Conservation (phyloP, 2,797 vertebrate species). For the Salmo trutta region DNA sequence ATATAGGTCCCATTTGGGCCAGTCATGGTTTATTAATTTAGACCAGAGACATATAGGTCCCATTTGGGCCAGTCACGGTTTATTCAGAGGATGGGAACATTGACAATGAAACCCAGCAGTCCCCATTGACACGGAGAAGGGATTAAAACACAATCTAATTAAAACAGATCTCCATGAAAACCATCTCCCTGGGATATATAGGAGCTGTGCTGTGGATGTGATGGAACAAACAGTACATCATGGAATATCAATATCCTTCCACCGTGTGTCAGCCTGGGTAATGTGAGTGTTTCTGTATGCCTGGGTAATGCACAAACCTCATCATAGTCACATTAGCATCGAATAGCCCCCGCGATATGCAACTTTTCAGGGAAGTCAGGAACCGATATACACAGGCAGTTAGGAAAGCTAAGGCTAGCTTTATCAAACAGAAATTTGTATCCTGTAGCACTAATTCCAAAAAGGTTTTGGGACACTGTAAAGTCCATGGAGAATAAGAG, state of each 20-base stretch:
- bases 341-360: too few species aligned
- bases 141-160: slow-evolving; percentile 80
- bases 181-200: slow-evolving; percentile 56
- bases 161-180: slow-evolving; percentile 71
- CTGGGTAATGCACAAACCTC: too few species aligned
- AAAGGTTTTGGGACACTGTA: too few species aligned
- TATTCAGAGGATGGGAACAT: slow-evolving; percentile 52
- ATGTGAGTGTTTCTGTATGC: neutral
- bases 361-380: too few species aligned
- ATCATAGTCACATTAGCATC: too few species aligned
- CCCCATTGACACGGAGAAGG: slow-evolving; percentile 64
- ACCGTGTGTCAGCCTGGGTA: neutral
- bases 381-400: too few species aligned
- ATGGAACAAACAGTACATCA: neutral
- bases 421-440: too few species aligned
- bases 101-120: slow-evolving; percentile 76
- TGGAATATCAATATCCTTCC: neutral
- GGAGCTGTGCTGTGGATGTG: slow-evolving; percentile 12
- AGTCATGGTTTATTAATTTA: neutral
- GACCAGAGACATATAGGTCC: neutral
- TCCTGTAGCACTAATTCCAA: too few species aligned
- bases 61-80: neutral
- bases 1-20: neutral
- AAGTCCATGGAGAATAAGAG: too few species aligned
- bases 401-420: too few species aligned